Base-by-base conservation (phyloP, 2,113 vertebrate genomes). In the Rhabdomys dilectus region DNA sequence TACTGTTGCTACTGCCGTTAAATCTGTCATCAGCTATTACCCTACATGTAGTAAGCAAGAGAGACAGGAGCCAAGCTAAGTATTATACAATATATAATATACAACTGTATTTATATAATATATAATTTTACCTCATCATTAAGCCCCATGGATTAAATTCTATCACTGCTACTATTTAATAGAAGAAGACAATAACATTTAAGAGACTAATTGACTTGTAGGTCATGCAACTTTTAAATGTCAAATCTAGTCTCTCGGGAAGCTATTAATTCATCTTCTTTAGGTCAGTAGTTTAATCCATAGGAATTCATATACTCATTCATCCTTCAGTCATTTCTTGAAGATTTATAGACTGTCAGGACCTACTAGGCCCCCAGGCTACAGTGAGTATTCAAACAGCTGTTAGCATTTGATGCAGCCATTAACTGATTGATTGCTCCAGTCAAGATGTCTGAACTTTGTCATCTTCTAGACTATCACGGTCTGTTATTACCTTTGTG, bases 171-270 rank as follows among this genome's bases (percentile, higher is more conserved):
- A 17, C 1, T 3, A 39, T 64, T 88, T 73, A 70, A 70, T 11
- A 92, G 36, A 72, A 70, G 42, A 85, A 42, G 22, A 87, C 96
- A 92, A 89, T 60, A 62, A 91, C 58, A 94, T 34, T 66, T 91
- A 64, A 94, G 56, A 93, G 51, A 94, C 4, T 75, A 53, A 78
- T 26, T 86, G 51, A 72, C 66, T 91, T 76, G 58, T 73, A 88
- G 8, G 45, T 92, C 53, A 96, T 6, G 75, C 39, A 80, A 1
- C n/a, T 89, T 29, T 81, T 95, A 64, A 87, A n/a, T 53, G 5
- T 3, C 51, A 66, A 53, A 72, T 36, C 22, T 78, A 73, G 60
- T 48, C 53, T 88, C 36, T 56, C 36, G 80, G 31, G 88, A 91
- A 92, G 84, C 19, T 88, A 82, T 82, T 91, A 51, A 77, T 85